A percentile compares a stretch with the other conserved stretches of the same genome.
phyloP scores from a whole-genome alignment of 2,888 invertebrate species.

The Acrobasis consociella region DNA sequence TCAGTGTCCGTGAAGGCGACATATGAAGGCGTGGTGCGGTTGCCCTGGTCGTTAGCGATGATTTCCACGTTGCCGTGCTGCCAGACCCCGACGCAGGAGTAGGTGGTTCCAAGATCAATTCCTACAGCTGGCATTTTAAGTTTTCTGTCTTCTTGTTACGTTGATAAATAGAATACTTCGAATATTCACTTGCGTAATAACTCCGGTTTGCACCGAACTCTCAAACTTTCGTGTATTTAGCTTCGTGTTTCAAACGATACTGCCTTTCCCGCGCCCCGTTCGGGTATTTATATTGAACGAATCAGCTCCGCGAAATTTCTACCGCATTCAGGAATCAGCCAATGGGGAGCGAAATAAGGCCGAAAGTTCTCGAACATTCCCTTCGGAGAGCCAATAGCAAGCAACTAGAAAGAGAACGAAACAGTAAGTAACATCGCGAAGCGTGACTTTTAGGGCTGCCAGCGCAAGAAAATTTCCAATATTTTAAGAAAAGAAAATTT shows the following conservation, averaged over 20 bases:
- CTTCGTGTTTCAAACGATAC: conserved; percentile 63
- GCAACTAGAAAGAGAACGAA: conserved; percentile 34
- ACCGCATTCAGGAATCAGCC: conserved; percentile 43
- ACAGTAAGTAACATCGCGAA: conserved; percentile 18
- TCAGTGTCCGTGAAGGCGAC: conserved; percentile 88
- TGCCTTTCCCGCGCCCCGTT: conserved; percentile 55
- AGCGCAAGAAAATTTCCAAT: conserved; percentile 17
- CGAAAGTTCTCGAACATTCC: conserved; percentile 51
- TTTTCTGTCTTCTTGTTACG: conserved; percentile 33
- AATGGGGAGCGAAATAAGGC: conserved; percentile 41
- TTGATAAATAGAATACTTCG: conserved; percentile 24
- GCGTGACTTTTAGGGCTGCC: conserved; percentile 29
- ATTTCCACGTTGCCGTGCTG: conserved; percentile 89
- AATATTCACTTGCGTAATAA: conserved; percentile 33
- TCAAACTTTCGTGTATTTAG: conserved; percentile 44
- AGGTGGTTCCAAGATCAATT: conserved; percentile 82
- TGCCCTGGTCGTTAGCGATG: conserved; percentile 86
- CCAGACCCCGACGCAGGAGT: conserved; percentile 80
- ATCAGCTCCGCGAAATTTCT: conserved; percentile 55
- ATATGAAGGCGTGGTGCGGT: conserved; percentile 88
- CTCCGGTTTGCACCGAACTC: conserved; percentile 55
- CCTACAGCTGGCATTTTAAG: conserved; percentile 78
- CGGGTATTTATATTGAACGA: conserved; percentile 56
- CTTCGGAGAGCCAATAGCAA: conserved; percentile 45
- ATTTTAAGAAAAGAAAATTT: not conserved